Base-by-base conservation (phyloP, 35 echinoderm and acorn worm species). In the Strongylocentrotus purpuratus region DNA sequence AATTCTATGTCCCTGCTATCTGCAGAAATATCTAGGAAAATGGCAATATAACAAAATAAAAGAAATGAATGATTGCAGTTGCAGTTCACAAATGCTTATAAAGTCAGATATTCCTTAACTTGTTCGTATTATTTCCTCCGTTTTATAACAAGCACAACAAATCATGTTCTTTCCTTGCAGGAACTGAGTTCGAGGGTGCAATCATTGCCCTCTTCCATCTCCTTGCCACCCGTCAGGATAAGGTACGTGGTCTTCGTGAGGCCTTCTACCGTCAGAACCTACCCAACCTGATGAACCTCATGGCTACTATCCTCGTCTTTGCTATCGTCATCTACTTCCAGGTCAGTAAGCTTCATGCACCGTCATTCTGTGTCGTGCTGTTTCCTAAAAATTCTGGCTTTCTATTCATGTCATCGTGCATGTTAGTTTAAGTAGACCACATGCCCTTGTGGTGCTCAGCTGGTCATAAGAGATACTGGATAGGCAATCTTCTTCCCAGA, bases 141-240 rank as follows among this genome's bases (percentile, higher is more conserved):
- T n/a, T n/a, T n/a, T n/a, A n/a, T n/a, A n/a, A n/a, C n/a, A n/a
- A n/a, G n/a, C n/a, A n/a, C n/a, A n/a, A n/a, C n/a, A n/a, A n/a
- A n/a, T n/a, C n/a, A n/a, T n/a, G n/a, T n/a, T n/a, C 65, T 78
- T 4, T 89, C 33, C 9, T 88, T 91, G 46, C 95, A 99, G 97
- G 98, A 58, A 99, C 98, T 85, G 98, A 99, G 93, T 99, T 99
- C 98, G 98, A 99, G 87, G 98, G 98, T 31, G 98, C 98, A 31
- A 95, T 99, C 52, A 99, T 99, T 50, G 98, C 98, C 86, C 95
- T 99, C 15, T 99, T 99, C 96, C 97, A 99, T 87, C 96, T 99
- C 13, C 78, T 99, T 92, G 98, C 98, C 32, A 99, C 98, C 89
- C 96, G 98, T 50, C 95, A 96, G 59, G 98, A 99, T 94, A 98